Base-by-base conservation (phyloP, 2,888 invertebrate species). In the Trissolcus japonicus region DNA sequence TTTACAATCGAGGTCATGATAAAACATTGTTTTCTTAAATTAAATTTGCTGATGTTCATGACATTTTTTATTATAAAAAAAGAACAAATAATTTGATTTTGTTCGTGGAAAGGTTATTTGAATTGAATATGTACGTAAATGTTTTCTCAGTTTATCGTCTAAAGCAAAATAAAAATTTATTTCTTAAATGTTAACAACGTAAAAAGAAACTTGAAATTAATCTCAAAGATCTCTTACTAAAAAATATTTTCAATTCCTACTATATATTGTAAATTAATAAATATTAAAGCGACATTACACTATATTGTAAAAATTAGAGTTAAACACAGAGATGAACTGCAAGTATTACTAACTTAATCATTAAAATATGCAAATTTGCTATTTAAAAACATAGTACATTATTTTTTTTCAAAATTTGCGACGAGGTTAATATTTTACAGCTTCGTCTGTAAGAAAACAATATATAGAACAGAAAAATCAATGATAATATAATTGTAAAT, bases 341-440 rank as follows among this genome's bases (percentile, higher is more conserved):
- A 55, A 65, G 63, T 65, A 65, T 65, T 65, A 65, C 55, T 63
- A 61, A 53, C 41, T 62, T 62, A 46, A 48, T 35, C 16, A 51
- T 11, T 14, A 14, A 17, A 56, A 17, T 25, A 40, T 56, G 6
- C 25, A 54, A 25, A 7, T n/a, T n/a, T 29, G 29, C 29, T 54
- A 54, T 54, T 54, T 25, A 25, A 25, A 25, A 53, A 21, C 21
- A 19, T 11, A 21, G 53, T 21, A 53, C 11, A 53, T 16, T 53
- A 53, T 51, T 14, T 62, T 54, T n/a, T 62, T 40, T 63, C 16
- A 43, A 54, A 16, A 13, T 17, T 55, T 35, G 35, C 9, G 35
- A 35, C 11, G 35, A 35, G 35, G 35, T 35, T 35, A 1, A 35
- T 35, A 35, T 35, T 56, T 56, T 17, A 40, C 17, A 17, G 17